Conservation (phyloP, 1,140 invertebrate genomes). For the Meloidogyne floridensis region DNA sequence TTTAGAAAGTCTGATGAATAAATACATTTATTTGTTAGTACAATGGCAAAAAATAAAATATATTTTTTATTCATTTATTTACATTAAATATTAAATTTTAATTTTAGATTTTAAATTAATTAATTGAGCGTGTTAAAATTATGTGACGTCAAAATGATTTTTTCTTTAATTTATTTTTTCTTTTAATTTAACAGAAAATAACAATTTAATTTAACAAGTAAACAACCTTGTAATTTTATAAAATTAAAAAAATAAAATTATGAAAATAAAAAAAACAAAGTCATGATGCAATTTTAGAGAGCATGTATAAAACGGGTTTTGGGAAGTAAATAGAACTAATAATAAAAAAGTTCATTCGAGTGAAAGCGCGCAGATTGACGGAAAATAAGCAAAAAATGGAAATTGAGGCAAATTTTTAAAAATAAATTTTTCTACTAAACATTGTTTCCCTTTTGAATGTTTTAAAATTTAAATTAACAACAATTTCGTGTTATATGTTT, state of each 20-base stretch:
- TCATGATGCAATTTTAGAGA: neutral
- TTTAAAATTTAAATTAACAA: no score
- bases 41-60: neutral
- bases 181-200: neutral
- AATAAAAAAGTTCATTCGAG: neutral
- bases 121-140: neutral
- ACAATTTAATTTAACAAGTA: neutral
- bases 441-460: no score
- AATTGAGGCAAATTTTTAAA: no score
- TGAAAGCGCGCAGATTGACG: neutral
- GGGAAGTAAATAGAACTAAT: no score
- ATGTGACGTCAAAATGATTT: neutral
- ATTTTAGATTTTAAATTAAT: neutral
- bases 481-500: no score
- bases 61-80: neutral
- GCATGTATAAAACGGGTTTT: neutral
- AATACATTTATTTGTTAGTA: neutral
- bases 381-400: no score
- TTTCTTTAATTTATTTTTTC: neutral
- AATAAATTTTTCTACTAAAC: no score
- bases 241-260: neutral
- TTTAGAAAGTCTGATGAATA: slow-evolving; percentile 4
- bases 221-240: neutral
- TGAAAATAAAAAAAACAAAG: neutral
- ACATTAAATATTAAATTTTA: no score